Percentiles rank a stretch among this genome's conserved stretches.
Evolutionary conservation across 2,797 vertebrate genomes (phyloP).

Genomic region (Florisuga fusca): DNA sequence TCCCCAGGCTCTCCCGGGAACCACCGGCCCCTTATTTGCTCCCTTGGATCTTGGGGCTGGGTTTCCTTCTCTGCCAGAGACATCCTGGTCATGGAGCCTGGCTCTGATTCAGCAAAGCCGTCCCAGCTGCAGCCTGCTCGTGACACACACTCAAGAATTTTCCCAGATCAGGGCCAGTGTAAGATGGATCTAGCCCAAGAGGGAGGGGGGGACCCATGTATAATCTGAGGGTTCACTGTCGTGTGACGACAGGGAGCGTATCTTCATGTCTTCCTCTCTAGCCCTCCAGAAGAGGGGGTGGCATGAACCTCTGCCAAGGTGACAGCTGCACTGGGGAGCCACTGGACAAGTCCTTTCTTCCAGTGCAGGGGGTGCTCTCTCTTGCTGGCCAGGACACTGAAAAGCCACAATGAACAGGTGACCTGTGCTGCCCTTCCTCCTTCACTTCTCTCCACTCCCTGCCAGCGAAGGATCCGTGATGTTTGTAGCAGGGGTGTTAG

Average conservation of each 20-base stretch:
- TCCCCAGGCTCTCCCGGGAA: neutral
- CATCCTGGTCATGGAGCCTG: rapidly evolving
- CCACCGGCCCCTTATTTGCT: neutral
- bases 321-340: neutral
- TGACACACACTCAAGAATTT: rapidly evolving
- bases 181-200: neutral
- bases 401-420: neutral
- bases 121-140: neutral
- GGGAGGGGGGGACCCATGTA: neutral
- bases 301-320: neutral
- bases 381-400: rapidly evolving
- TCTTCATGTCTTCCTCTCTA: neutral
- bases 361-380: neutral
- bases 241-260: neutral
- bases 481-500: neutral
- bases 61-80: neutral
- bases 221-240: neutral
- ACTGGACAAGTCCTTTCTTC: neutral
- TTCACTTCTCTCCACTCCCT: neutral
- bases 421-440: neutral
- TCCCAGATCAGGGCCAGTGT: neutral
- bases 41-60: neutral
- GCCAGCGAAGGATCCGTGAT: neutral
- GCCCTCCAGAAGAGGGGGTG: neutral
- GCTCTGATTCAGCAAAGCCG: neutral